Conservation (phyloP, 2,113 vertebrate species). For the Nannospalax galili region DNA sequence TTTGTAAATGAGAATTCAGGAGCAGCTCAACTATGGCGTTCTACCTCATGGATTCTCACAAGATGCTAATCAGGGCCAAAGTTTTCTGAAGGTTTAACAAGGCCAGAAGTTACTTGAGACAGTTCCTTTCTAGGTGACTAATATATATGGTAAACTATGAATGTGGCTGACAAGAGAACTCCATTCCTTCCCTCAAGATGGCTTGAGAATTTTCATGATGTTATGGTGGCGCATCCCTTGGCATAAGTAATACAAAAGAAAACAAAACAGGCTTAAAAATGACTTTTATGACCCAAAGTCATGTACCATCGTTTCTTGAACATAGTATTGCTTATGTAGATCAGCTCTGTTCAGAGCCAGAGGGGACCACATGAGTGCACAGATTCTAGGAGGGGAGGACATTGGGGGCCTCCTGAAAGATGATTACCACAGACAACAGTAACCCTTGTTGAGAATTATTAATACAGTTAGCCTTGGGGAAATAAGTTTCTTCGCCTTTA, state of each 20-base stretch:
- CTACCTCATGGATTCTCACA: not conserved
- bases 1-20: not conserved
- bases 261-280: not conserved
- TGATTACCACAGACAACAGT: not conserved
- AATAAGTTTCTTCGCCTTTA: not conserved
- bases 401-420: not conserved
- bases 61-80: not conserved
- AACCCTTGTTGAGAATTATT: not conserved
- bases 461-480: not conserved
- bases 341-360: not conserved
- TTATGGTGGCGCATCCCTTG: not conserved
- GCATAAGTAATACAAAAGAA: not conserved
- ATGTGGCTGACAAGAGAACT: not conserved
- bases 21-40: not conserved
- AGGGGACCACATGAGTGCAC: not conserved
- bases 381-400: not conserved
- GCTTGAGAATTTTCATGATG: not conserved
- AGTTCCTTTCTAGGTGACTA: not conserved
- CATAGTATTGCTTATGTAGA: not conserved
- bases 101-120: not conserved
- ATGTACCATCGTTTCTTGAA: not conserved
- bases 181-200: not conserved
- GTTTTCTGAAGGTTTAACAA: not conserved
- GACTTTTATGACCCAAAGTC: not conserved
- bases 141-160: too few species aligned